Evolutionary conservation across 1,140 invertebrate genomes (phyloP), one percentile per base, ranked within the genome.

Genomic region (Scylla paramamosain): DNA sequence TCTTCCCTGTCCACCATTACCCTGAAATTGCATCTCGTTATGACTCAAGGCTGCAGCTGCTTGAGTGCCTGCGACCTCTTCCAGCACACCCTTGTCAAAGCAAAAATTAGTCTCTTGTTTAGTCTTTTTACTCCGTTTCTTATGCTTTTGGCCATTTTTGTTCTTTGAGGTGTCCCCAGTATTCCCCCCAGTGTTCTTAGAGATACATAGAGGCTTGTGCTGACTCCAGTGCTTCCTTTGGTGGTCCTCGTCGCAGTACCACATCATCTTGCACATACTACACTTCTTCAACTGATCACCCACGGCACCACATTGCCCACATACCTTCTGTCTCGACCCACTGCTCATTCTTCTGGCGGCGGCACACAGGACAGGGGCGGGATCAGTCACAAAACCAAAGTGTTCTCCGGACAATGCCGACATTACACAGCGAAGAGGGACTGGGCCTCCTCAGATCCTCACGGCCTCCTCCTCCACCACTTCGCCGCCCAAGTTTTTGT

Each of bases 201-300:
- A 59, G n/a, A 91, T 91, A 87, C 94, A 95, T 31, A 95, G 59
- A 0, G 28, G 89, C 45, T 91, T 93, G 94, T 95, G 94, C 8
- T 93, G 32, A 29, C 92, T 92, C 94, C 94, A 95, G 83, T 95
- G 94, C 3, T 87, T 52, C 16, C 39, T 92, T 59, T 95, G 94
- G 94, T 95, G 94, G 29, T 88, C 77, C 6, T 29, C 39, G n/a
- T 83, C 52, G 48, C 94, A 95, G 91, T 95, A 95, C 94, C 92
- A 93, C 0, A 84, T 83, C 10, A 59, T 28, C 46, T 92, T 92
- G 83, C 94, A 95, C 52, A 82, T 46, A 14, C 91, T 28, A 86
- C 94, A 95, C 67, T 67, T 77, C 39, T 91, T 94, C 16, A 94
- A 31, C 10, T 94, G 93, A 25, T 94, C 87, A 10, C 45, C 93